Percentiles rank a stretch among this genome's conserved stretches.
phyloP scores from a whole-genome alignment of 2,113 vertebrate species.

The Ciconia stormi region DNA sequence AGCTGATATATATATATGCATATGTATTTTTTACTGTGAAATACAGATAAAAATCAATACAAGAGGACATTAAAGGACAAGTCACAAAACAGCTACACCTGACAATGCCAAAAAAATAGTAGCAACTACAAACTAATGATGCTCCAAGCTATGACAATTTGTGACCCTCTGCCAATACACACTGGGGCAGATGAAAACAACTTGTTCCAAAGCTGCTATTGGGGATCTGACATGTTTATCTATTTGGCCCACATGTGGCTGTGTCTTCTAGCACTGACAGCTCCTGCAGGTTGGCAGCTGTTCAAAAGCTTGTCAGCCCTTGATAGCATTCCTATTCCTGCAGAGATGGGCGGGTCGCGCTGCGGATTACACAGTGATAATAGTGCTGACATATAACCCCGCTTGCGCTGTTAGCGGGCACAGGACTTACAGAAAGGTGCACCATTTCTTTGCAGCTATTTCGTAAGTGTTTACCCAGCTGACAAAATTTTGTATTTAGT shows the following conservation, averaged over 20 bases:
- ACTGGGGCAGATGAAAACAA: conserved; percentile 39
- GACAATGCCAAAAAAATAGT: not conserved
- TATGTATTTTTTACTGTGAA: not conserved
- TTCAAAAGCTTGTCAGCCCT: conserved; percentile 61
- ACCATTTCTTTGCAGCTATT: not conserved
- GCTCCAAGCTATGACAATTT: not conserved
- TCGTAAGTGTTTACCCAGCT: not conserved
- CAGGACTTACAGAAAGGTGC: not conserved
- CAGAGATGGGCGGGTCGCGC: not conserved
- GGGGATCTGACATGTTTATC: conserved; percentile 59
- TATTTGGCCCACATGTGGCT: conserved; percentile 62
- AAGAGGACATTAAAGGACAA: not conserved
- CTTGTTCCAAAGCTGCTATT: conserved; percentile 16
- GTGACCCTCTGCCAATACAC: not conserved
- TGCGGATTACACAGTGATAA: conserved; percentile 17
- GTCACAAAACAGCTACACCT: not conserved
- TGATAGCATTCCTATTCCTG: conserved; percentile 53
- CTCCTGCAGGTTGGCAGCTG: conserved; percentile 60
- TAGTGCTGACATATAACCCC: not conserved
- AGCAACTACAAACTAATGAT: not conserved
- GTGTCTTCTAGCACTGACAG: conserved; percentile 47
- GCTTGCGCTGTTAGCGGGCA: not conserved
- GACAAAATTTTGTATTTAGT: not conserved
- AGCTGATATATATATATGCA: not conserved
- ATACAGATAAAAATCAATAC: not conserved